phyloP scores from a whole-genome alignment of 2,113 vertebrate genomes.

The Ptilonorhynchus violaceus region DNA sequence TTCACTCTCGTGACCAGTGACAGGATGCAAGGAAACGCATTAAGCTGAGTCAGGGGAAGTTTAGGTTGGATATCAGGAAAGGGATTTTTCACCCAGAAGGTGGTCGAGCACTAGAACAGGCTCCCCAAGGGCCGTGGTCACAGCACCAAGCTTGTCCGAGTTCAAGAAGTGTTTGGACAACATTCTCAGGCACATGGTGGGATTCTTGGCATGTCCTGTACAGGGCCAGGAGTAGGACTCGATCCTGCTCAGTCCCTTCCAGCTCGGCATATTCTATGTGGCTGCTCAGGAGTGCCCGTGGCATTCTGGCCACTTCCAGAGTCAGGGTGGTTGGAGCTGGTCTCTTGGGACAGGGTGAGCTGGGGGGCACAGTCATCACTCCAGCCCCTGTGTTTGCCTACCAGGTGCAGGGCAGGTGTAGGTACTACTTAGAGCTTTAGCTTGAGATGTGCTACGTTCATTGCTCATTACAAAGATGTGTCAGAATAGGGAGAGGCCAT shows the following conservation, averaged over 20 bases:
- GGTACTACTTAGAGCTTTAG: background rate
- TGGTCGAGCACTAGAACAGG: background rate
- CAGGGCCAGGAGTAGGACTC: background rate
- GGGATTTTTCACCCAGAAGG: background rate
- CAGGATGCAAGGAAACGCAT: background rate
- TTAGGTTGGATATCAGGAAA: background rate
- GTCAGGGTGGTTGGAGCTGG: accelerated
- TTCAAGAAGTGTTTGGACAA: background rate
- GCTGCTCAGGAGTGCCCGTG: accelerated
- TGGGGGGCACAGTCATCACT: accelerated
- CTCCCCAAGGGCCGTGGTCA: background rate
- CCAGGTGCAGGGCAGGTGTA: background rate
- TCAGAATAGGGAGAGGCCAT: accelerated
- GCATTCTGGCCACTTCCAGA: background rate
- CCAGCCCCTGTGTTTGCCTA: accelerated
- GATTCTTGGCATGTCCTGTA: background rate
- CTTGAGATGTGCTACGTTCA: accelerated
- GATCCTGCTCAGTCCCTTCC: background rate
- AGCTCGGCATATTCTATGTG: background rate
- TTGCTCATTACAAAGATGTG: accelerated
- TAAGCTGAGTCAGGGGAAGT: background rate
- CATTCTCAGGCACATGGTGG: accelerated
- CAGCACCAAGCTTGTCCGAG: background rate
- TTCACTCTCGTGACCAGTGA: background rate
- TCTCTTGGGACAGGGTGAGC: background rate